phyloP scores from a whole-genome alignment of 2,888 invertebrate genomes.

The Callyntrura sp. region DNA sequence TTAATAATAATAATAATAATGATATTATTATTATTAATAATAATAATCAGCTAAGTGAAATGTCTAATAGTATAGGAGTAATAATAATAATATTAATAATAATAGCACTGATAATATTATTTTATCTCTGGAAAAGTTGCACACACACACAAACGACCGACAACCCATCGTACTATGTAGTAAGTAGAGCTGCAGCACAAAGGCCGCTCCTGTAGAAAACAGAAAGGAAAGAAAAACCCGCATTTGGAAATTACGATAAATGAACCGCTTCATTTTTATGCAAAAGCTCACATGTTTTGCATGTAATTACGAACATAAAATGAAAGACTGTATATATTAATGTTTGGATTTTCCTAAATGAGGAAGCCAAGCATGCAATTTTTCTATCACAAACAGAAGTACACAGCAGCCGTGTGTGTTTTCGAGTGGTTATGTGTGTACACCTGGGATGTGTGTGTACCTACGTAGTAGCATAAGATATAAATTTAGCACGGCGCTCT shows the following conservation, averaged over 20 bases:
- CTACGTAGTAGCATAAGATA: background rate
- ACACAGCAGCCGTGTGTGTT: constrained; percentile 24
- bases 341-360: constrained; percentile 68
- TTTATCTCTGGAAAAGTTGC: constrained; percentile 42
- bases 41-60: constrained; percentile 57
- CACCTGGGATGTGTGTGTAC: background rate
- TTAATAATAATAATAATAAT: constrained; percentile 40
- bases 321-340: constrained; percentile 28
- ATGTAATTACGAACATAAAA: constrained; percentile 67
- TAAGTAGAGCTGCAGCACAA: background rate
- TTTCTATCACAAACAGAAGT: constrained; percentile 46
- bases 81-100: constrained; percentile 41
- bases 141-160: constrained; percentile 25
- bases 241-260: too few species aligned
- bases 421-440: background rate
- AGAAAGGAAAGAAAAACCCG: background rate
- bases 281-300: constrained; percentile 65
- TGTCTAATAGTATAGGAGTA: constrained; percentile 40
- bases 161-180: background rate
- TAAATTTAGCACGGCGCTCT: background rate
- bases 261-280: constrained; percentile 60
- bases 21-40: constrained; percentile 12
- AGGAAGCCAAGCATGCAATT: constrained; percentile 45
- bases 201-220: background rate
- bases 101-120: constrained; percentile 29